Evolutionary conservation across 2,113 vertebrate species (phyloP).

Genomic region (Hippotragus niger): DNA sequence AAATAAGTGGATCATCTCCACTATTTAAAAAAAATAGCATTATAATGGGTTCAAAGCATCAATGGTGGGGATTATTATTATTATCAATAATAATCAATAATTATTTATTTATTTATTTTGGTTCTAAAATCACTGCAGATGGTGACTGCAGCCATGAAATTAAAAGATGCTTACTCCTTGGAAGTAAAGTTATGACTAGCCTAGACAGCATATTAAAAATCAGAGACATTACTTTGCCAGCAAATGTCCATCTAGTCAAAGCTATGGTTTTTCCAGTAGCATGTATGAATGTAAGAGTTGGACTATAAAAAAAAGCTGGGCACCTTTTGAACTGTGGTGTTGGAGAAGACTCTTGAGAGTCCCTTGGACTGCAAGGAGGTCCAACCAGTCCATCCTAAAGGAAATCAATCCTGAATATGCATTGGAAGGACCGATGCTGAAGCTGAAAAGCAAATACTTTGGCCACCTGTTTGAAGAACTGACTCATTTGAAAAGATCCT

Average conservation of each 20-base stretch:
- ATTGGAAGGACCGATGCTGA: neutral
- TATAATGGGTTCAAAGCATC: neutral
- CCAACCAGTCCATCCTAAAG: neutral
- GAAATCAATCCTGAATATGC: neutral
- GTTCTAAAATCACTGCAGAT: neutral
- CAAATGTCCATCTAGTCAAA: neutral
- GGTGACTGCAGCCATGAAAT: neutral
- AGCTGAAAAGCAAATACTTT: neutral
- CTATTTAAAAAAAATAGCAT: neutral
- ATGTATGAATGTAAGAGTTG: neutral
- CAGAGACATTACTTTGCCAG: neutral
- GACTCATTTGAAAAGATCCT: neutral
- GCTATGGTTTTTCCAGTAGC: neutral
- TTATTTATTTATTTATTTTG: neutral
- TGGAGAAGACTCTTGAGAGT: neutral
- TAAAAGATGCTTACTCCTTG: neutral
- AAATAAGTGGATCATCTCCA: neutral
- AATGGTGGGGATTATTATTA: neutral
- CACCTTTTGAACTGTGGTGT: neutral
- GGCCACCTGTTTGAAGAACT: neutral
- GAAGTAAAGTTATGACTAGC: neutral
- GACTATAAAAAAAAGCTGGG: neutral
- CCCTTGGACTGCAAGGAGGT: neutral
- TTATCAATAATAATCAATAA: too few species aligned
- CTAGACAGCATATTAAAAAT: neutral